Evolutionary conservation across 2,888 invertebrate genomes (phyloP).

Genomic region (Tyria jacobaeae): DNA sequence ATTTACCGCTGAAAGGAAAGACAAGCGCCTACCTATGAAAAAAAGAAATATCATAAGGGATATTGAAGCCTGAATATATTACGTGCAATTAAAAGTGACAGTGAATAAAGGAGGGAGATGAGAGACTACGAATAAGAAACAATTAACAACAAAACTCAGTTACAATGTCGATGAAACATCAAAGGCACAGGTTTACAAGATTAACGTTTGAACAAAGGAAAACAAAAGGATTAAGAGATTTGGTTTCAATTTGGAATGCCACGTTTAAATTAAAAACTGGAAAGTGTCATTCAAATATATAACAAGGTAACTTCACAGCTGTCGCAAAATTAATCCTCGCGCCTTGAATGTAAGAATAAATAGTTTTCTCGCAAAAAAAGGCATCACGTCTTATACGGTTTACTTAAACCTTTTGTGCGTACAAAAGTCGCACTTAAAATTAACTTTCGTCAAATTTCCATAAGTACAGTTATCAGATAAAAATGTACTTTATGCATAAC

Average conservation of each 20-base stretch:
- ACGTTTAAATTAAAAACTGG: slow-evolving; percentile 67
- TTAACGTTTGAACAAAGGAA: slow-evolving; percentile 62
- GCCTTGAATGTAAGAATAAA: slow-evolving; percentile 65
- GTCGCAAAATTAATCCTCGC: slow-evolving; percentile 70
- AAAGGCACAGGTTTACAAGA: slow-evolving; percentile 64
- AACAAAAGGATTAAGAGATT: slow-evolving; percentile 69
- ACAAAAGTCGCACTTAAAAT: slow-evolving; percentile 78
- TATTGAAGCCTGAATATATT: slow-evolving; percentile 50
- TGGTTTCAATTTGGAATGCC: slow-evolving; percentile 63
- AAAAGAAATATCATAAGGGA: slow-evolving; percentile 35
- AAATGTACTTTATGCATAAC: slow-evolving; percentile 47
- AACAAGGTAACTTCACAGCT: slow-evolving; percentile 69
- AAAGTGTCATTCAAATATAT: slow-evolving; percentile 76
- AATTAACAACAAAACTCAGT: slow-evolving; percentile 61
- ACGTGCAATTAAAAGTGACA: slow-evolving; percentile 52
- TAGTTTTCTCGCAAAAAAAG: slow-evolving; percentile 64
- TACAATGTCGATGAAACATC: slow-evolving; percentile 55
- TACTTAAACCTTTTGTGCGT: slow-evolving; percentile 78
- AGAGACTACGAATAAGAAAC: slow-evolving; percentile 60
- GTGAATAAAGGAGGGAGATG: slow-evolving; percentile 51
- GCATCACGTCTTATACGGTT: slow-evolving; percentile 64
- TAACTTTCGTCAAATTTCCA: slow-evolving; percentile 71
- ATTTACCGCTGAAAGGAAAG: slow-evolving; percentile 16
- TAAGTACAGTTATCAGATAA: slow-evolving; percentile 27
- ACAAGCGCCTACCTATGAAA: slow-evolving; percentile 21